Evolutionary conservation across 2,888 invertebrate genomes (phyloP).

Genomic region (Leptura quadrifasciata): DNA sequence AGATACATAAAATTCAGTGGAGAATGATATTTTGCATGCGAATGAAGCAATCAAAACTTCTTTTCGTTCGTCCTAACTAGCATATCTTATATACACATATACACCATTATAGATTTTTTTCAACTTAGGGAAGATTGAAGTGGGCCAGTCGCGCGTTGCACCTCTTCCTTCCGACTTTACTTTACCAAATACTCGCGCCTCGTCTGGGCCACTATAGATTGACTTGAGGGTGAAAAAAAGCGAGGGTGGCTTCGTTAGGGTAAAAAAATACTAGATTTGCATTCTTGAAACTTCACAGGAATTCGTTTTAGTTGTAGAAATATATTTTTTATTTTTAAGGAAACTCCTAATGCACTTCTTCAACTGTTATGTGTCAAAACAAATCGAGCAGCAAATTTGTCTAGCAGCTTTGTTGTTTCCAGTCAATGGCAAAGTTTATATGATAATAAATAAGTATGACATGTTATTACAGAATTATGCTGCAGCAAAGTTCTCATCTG

Average conservation of each 20-base stretch:
- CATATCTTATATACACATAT: conserved; percentile 74
- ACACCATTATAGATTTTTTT: conserved; percentile 74
- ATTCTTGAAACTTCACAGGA: conserved; percentile 71
- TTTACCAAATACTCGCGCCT: conserved; percentile 46
- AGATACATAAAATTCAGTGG: conserved; percentile 56
- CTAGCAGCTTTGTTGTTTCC: conserved; percentile 7
- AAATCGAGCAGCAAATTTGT: conserved; percentile 6
- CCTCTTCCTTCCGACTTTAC: conserved; percentile 58
- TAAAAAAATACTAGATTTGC: conserved; percentile 74
- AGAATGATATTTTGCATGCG: conserved; percentile 62
- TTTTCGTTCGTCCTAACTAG: conserved; percentile 73
- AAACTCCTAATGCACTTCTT: conserved; percentile 24
- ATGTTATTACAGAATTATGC: too few relatives aligned
- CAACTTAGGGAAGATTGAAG: conserved; percentile 72
- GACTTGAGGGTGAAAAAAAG: conserved; percentile 74
- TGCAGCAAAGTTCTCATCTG: too few relatives aligned
- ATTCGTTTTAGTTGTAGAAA: conserved; percentile 63
- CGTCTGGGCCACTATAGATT: conserved; percentile 68
- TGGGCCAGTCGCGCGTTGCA: conserved; percentile 64
- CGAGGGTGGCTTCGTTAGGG: conserved; percentile 74
- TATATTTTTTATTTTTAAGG: conserved; percentile 54
- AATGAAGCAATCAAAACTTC: conserved; percentile 73
- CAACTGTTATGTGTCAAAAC: conserved; percentile 28
- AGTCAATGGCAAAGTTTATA: not conserved
- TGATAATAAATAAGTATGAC: not conserved